Conservation (phyloP, 2,888 invertebrate genomes). For the Stomorhina lunata region DNA sequence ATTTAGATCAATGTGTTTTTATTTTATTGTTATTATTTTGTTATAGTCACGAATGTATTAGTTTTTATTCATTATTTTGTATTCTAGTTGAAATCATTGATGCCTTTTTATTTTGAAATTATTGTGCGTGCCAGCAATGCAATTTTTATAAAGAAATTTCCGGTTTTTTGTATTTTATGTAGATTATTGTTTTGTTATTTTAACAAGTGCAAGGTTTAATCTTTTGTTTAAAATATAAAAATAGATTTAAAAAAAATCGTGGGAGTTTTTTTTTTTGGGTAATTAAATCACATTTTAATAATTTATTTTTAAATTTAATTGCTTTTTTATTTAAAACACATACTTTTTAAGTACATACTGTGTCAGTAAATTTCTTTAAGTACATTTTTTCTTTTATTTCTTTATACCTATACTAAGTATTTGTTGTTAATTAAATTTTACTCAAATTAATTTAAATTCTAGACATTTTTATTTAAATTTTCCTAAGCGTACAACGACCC, state of each 20-base stretch:
- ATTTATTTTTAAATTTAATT: neutral
- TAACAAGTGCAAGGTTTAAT: too few species aligned
- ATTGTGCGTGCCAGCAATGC: neutral
- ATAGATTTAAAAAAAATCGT: too few species aligned
- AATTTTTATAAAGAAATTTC: neutral
- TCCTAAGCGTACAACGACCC: slow-evolving; percentile 48
- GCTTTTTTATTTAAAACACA: neutral
- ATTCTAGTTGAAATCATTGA: neutral
- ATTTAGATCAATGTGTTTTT: neutral
- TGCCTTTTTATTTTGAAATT: neutral
- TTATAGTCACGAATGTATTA: neutral
- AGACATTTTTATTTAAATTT: neutral
- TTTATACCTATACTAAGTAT: neutral
- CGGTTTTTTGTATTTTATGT: neutral
- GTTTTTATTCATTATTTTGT: neutral
- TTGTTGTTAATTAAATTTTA: neutral
- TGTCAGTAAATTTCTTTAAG: neutral
- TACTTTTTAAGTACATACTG: too few species aligned
- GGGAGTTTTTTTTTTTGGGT: too few species aligned
- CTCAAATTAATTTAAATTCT: neutral
- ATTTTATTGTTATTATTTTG: neutral
- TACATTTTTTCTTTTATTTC: too few species aligned
- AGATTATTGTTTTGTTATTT: neutral
- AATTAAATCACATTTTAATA: neutral
- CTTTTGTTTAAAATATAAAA: too few species aligned